A percentile compares a stretch with the other conserved stretches of the same genome.
phyloP scores from a whole-genome alignment of 2,888 invertebrate genomes.

The Pantelozetes paolii region DNA sequence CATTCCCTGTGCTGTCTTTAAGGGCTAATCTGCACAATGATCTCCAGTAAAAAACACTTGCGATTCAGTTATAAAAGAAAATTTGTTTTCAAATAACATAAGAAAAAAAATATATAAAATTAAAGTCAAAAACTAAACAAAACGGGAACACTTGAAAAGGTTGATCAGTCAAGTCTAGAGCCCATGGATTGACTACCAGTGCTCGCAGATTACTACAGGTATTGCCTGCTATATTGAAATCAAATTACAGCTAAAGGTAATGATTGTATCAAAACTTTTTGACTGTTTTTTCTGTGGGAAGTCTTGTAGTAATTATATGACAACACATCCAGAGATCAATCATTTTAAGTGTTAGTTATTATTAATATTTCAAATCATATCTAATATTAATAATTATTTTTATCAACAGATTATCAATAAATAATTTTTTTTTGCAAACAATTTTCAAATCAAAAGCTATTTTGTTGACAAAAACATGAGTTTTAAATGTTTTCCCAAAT shows the following conservation, averaged over 20 bases:
- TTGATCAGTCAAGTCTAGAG: constrained; percentile 36
- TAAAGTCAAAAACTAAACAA: constrained; percentile 3
- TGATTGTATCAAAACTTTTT: background rate
- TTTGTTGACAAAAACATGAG: too few relatives aligned
- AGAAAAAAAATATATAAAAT: background rate
- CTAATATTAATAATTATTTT: too few relatives aligned
- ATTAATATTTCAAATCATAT: too few relatives aligned
- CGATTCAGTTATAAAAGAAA: too few relatives aligned
- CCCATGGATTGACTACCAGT: background rate
- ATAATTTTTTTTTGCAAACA: too few relatives aligned
- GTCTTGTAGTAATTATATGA: background rate
- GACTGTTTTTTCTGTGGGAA: too few relatives aligned
- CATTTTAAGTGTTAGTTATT: background rate
- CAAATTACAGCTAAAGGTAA: background rate
- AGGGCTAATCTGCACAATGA: too few relatives aligned
- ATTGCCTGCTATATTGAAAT: background rate
- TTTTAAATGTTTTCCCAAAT: too few relatives aligned
- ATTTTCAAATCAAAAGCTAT: too few relatives aligned
- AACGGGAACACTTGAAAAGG: constrained; percentile 7
- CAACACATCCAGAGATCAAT: background rate
- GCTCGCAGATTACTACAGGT: background rate
- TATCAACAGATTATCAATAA: too few relatives aligned
- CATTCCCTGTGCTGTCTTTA: background rate
- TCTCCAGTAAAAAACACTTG: too few relatives aligned
- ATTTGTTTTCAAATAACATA: too few relatives aligned